Conservation (phyloP, 2,888 invertebrate species). For the Oxytorus armatus region DNA sequence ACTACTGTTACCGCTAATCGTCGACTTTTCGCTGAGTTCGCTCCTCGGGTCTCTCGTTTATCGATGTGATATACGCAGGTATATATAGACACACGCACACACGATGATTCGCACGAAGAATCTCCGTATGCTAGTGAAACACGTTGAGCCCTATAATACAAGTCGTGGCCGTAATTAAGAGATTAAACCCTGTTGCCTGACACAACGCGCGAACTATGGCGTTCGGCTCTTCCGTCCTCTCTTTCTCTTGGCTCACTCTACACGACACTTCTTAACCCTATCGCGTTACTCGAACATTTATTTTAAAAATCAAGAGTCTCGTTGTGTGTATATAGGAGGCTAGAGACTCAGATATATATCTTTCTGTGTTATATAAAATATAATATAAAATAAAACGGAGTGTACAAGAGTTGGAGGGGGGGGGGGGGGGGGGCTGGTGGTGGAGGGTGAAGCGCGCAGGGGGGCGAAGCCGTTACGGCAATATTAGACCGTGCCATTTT, state of each 20-base stretch:
- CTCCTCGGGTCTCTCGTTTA: constrained; percentile 51
- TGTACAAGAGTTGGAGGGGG: no score
- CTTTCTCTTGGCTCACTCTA: background rate
- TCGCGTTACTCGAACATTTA: constrained; percentile 71
- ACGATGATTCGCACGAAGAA: constrained; percentile 19
- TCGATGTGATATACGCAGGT: background rate
- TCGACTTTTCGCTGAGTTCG: constrained; percentile 70
- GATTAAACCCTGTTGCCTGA: constrained; percentile 81
- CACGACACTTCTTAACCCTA: constrained; percentile 70
- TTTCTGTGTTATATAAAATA: no score
- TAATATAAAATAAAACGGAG: no score
- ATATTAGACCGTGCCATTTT: no score
- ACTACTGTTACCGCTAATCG: constrained; percentile 80
- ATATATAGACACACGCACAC: background rate
- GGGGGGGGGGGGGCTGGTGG: no score
- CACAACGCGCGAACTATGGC: no score
- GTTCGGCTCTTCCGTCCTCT: constrained; percentile 38
- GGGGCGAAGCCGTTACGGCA: no score
- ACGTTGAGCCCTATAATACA: constrained; percentile 63
- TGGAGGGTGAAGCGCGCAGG: no score
- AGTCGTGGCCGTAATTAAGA: constrained; percentile 81
- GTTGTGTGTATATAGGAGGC: constrained; percentile 28
- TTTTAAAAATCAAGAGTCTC: constrained; percentile 50
- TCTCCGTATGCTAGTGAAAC: constrained; percentile 47
- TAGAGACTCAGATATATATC: background rate